Conservation (phyloP, 2,113 vertebrate species). For the Cyprinodon tularosa region DNA sequence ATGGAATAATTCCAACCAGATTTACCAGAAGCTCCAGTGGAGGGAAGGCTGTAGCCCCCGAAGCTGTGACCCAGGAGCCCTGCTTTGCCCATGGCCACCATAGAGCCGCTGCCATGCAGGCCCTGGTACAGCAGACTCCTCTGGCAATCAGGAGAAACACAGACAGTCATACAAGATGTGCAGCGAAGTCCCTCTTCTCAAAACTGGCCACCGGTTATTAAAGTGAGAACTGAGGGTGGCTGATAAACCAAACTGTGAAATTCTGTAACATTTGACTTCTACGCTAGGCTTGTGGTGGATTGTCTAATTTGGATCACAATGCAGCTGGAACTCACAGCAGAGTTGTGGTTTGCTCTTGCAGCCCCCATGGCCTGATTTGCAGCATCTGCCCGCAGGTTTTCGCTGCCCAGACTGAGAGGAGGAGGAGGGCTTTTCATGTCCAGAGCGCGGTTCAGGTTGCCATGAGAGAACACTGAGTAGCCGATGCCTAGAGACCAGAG, state of each 20-base stretch:
- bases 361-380: constrained; percentile 56
- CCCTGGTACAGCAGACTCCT: constrained; percentile 82
- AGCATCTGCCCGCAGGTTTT: constrained; percentile 77
- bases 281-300: not conserved
- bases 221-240: not conserved
- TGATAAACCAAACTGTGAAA: constrained; percentile 17
- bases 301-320: not conserved
- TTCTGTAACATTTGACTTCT: not conserved
- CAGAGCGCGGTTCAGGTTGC: constrained; percentile 80
- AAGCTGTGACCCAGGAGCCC: constrained; percentile 76
- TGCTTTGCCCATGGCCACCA: constrained; percentile 78
- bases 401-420: constrained; percentile 78
- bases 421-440: constrained; percentile 85
- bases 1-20: not conserved
- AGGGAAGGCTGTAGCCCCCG: constrained; percentile 78
- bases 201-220: constrained; percentile 1
- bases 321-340: constrained; percentile 75
- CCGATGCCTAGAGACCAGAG: constrained; percentile 77
- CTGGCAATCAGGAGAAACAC: constrained; percentile 63
- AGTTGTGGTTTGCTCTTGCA: constrained; percentile 66
- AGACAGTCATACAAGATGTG: constrained; percentile 13
- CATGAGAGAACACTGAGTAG: constrained; percentile 84
- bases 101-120: constrained; percentile 80
- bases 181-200: not conserved
- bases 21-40: constrained; percentile 79